These are phyloP conservation scores for Drosophila mercatorum DNA, from an alignment of 2,888 invertebrate genomes.

Conservation along the genomic window DNA sequence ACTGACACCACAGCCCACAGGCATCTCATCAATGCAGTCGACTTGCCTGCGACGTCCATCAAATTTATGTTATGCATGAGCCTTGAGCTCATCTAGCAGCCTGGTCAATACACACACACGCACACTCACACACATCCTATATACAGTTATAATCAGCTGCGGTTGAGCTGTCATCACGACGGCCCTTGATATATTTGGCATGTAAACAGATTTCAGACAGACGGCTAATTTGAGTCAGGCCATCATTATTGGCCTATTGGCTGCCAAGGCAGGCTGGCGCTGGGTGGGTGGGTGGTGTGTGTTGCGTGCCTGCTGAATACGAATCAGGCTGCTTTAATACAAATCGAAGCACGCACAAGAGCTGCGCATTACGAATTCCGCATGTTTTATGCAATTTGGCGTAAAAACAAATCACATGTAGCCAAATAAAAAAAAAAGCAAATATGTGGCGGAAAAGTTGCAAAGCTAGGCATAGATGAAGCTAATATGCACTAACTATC, in stretches of 20 bases:
- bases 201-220: conserved; percentile 53
- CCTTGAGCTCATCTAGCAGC: conserved; percentile 23
- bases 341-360: conserved; percentile 61
- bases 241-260: conserved; percentile 64
- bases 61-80: conserved; percentile 63
- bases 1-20: conserved; percentile 28
- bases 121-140: not conserved
- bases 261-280: not conserved
- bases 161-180: conserved; percentile 34
- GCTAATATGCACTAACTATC: not conserved
- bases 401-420: conserved; percentile 70
- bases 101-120: not conserved
- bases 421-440: conserved; percentile 27
- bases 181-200: conserved; percentile 34
- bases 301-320: conserved; percentile 41
- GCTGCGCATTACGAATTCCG: conserved; percentile 51
- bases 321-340: conserved; percentile 52
- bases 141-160: conserved; percentile 41
- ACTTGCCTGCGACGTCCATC: conserved; percentile 52
- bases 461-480: not conserved
- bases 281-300: not conserved
- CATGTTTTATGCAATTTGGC: conserved; percentile 69
- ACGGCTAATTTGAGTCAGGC: conserved; percentile 62
- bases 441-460: not conserved
- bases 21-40: conserved; percentile 19